phyloP scores from a whole-genome alignment of 2,888 invertebrate genomes.

The Tenthredo distinguenda region DNA sequence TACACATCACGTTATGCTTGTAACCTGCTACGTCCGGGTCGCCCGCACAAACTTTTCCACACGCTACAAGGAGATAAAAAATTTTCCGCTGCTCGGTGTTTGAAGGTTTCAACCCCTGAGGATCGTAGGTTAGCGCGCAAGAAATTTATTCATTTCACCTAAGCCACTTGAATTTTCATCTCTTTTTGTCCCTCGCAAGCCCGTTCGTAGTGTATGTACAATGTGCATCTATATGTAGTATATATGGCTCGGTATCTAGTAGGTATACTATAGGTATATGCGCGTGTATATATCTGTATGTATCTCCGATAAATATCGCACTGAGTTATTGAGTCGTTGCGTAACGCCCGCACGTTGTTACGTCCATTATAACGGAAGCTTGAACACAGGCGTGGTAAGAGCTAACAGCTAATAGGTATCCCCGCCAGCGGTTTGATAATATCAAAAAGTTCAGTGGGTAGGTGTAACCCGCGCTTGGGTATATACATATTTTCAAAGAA shows the following conservation, averaged over 20 bases:
- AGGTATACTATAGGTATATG: not conserved
- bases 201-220: not conserved
- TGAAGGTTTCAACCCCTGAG: not conserved
- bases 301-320: conserved; percentile 37
- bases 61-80: too few relatives aligned
- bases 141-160: not conserved
- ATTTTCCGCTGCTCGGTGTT: not conserved
- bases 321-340: conserved; percentile 38
- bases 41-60: too few relatives aligned
- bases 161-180: not conserved
- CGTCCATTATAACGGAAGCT: not conserved
- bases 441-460: not conserved
- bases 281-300: not conserved
- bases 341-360: not conserved
- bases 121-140: not conserved
- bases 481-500: not conserved
- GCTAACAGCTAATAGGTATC: conserved; percentile 20
- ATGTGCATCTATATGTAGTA: not conserved
- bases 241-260: not conserved
- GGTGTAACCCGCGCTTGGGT: not conserved
- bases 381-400: not conserved
- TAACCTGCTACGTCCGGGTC: not conserved
- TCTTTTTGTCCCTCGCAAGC: not conserved
- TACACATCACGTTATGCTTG: conserved; percentile 6
- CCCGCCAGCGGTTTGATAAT: not conserved